These are phyloP conservation scores for Oncorhynchus kisutch DNA, from an alignment of 2,113 vertebrate species.

Conservation along the genomic window DNA sequence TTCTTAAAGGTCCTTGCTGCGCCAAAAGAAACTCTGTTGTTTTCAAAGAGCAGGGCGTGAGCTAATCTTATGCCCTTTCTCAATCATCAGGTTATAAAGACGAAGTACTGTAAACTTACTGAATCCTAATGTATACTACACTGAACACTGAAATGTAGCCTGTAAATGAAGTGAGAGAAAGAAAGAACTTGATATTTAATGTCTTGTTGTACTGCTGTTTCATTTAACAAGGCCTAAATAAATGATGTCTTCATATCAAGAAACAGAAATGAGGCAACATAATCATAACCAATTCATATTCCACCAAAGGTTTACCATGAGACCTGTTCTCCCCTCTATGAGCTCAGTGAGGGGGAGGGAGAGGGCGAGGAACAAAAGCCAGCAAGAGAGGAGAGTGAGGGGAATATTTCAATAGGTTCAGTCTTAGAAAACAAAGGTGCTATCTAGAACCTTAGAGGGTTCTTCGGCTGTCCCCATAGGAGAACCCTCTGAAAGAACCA, in stretches of 20 bases:
- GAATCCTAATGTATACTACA: not conserved
- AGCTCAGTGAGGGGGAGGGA: not conserved
- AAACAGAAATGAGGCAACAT: not conserved
- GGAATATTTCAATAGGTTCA: not conserved
- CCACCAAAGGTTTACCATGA: not conserved
- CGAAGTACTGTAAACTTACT: not conserved
- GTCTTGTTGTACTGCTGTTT: not conserved
- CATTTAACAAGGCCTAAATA: not conserved
- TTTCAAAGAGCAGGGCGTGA: not conserved
- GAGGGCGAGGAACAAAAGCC: not conserved
- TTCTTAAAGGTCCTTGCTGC: conserved; percentile 8
- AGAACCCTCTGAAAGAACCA: too few relatives aligned
- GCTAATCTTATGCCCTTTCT: conserved; percentile 7
- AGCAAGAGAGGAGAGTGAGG: not conserved
- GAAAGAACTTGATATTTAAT: not conserved
- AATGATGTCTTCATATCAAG: not conserved
- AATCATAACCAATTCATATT: not conserved
- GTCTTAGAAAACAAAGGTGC: too few relatives aligned
- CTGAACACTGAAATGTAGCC: not conserved
- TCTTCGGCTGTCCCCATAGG: too few relatives aligned
- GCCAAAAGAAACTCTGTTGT: conserved; percentile 11
- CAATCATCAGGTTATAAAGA: not conserved
- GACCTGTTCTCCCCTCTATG: not conserved
- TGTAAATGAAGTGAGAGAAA: not conserved
- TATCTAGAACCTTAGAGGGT: too few relatives aligned